These are phyloP conservation scores for Taphrorychus bicolor DNA, from an alignment of 2,888 invertebrate species.

Conservation along the genomic window DNA sequence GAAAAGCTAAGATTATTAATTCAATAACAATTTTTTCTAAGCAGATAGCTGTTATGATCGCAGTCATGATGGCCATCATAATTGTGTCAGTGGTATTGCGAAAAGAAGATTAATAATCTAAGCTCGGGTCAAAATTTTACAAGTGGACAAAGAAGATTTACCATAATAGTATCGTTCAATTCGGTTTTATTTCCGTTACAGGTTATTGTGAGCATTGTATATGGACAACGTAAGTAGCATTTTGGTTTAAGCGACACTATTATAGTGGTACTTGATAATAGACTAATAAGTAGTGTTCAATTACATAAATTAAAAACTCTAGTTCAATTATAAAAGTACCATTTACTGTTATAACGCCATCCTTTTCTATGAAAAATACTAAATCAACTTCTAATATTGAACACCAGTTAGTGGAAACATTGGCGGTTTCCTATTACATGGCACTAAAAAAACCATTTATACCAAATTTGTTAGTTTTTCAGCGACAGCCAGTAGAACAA, in stretches of 20 bases:
- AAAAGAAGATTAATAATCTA: not conserved
- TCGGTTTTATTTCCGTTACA: not conserved
- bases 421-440: too few relatives aligned
- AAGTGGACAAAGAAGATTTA: not conserved
- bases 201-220: not conserved
- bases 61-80: not conserved
- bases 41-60: not conserved
- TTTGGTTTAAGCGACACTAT: not conserved
- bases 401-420: too few relatives aligned
- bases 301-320: too few relatives aligned
- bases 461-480: too few relatives aligned
- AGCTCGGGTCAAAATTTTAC: not conserved
- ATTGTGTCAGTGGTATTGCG: not conserved
- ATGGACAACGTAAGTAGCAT: conserved; percentile 1
- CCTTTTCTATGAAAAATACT: too few relatives aligned
- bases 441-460: too few relatives aligned
- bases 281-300: too few relatives aligned
- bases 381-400: too few relatives aligned
- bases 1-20: not conserved
- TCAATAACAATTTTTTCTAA: not conserved
- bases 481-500: too few relatives aligned
- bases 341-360: too few relatives aligned
- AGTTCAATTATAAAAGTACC: not conserved
- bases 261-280: too few relatives aligned
- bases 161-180: not conserved